Base-by-base conservation (phyloP, 1,140 invertebrate species). In the Drosophila takahashii region DNA sequence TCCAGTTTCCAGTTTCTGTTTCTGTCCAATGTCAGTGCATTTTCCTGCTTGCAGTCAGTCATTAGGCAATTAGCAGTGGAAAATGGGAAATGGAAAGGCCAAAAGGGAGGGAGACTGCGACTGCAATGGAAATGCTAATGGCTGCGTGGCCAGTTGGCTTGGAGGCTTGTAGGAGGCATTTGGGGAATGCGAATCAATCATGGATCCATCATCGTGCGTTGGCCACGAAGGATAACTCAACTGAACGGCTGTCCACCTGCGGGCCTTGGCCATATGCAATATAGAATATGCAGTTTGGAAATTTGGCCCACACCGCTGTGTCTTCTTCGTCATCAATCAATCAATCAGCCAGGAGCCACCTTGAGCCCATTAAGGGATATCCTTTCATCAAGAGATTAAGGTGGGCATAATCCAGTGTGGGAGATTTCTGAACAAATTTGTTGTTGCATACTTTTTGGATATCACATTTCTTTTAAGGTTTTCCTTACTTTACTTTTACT, bases 61-160 rank as follows among this genome's bases (percentile, higher is more conserved):
- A 70, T 70, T 57, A 48, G 65, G 42, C 67, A 70, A 71, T 71
- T 71, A 71, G 51, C 42, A 32, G 42, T 36, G 59, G 13, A 26
- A 32, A 37, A 69, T 56, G 22, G 18, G 4, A 18, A 26, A 50
- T 27, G 54, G 32, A 44, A 50, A 36, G 39, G 39, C 18, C 10
- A 15, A 1, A 26, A 26, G 18, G 6, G 4, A 22, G 5, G 22
- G 15, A n/a, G n/a, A n/a, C n/a, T n/a, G n/a, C n/a, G n/a, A n/a
- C 10, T 16, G 9, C 15, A 11, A 27, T 26, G 13, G 13, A 18
- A 22, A 41, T 54, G 50, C 61, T 70, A 69, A 56, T 70, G 66
- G 34, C 50, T 39, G 11, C 34, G 37, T 32, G 32, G 39, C 10
- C 47, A 48, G 34, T 62, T 32, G 57, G 29, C 36, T 27, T 13